Evolutionary conservation across 2,113 vertebrate genomes (phyloP), one percentile per base, ranked within the genome.

Genomic region (Aspidoscelis tigris): DNA sequence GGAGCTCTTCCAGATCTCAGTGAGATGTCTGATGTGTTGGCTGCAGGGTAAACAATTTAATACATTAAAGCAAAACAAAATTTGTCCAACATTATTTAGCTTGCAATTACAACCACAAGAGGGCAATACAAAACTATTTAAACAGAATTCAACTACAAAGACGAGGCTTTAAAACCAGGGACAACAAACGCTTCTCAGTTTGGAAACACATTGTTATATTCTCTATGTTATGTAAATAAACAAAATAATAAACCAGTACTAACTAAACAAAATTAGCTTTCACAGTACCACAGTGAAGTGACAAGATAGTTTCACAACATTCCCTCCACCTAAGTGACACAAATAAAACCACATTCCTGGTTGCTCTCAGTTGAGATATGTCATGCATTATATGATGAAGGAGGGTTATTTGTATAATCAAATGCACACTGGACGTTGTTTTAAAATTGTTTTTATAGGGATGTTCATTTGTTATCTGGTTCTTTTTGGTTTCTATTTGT

Each of bases 41-140:
- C 83, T 85, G 44, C 41, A 73, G 41, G 39, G 44, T 43, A 12
- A 71, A 81, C 50, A 81, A 39, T 71, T 81, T 55, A 71, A 58
- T 21, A 71, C 9, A 78, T 71, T 55, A 20, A 53, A 68, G 33
- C 21, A 74, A 65, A 65, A 22, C 2, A 43, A 12, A 2, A 2
- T 43, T 65, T 65, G 58, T 78, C 20, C 26, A 53, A 44, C 64
- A 55, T 41, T 61, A 58, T 72, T 84, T 72, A 55, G 21, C 8
- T 83, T 76, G 20, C 5, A 64, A 6, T 65, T 16, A 50, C 3
- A 21, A 84, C 76, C 83, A 79, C 43, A 74, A 85, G 77, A 85
- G 77, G 70, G 77, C 83, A 85, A 65, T 16, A 66, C 43, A 50
- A 47, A 84, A 73, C 69, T 85, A 7, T 79, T 18, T 24, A 73